Evolutionary conservation across 1,140 invertebrate species (phyloP).

Genomic region (Drosophila aff.): DNA sequence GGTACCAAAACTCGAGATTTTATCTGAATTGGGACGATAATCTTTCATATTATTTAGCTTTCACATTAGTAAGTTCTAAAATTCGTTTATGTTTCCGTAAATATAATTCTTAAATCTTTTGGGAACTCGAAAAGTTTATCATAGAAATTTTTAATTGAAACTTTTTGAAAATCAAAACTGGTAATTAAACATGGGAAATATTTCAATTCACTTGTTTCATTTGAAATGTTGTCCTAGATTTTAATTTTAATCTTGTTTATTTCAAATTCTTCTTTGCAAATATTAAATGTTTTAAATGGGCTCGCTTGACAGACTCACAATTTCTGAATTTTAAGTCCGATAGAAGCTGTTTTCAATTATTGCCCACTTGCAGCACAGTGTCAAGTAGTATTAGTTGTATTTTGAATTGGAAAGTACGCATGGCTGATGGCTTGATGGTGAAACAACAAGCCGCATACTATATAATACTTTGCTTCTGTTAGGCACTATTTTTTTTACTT

Average conservation of each 20-base stretch:
- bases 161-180: too few species aligned
- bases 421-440: constrained; percentile 18
- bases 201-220: neutral
- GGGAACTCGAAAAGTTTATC: too few species aligned
- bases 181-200: too few species aligned
- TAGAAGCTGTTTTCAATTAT: neutral
- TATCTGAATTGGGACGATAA: neutral
- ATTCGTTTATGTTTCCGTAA: too few species aligned
- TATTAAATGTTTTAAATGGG: neutral
- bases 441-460: constrained; percentile 26
- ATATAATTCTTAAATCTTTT: too few species aligned
- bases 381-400: constrained; percentile 8
- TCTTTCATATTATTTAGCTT: too few species aligned
- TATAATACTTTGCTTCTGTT: constrained; percentile 69
- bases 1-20: neutral
- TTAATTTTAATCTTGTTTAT: too few species aligned
- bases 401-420: constrained; percentile 23
- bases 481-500: constrained; percentile 66
- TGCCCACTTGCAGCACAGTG: constrained; percentile 1
- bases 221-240: neutral
- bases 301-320: neutral
- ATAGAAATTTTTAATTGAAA: too few species aligned
- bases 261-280: neutral
- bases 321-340: neutral
- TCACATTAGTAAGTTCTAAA: too few species aligned